Base-by-base conservation (phyloP, 2,113 vertebrate species). In the Peromyscus polionotus region DNA sequence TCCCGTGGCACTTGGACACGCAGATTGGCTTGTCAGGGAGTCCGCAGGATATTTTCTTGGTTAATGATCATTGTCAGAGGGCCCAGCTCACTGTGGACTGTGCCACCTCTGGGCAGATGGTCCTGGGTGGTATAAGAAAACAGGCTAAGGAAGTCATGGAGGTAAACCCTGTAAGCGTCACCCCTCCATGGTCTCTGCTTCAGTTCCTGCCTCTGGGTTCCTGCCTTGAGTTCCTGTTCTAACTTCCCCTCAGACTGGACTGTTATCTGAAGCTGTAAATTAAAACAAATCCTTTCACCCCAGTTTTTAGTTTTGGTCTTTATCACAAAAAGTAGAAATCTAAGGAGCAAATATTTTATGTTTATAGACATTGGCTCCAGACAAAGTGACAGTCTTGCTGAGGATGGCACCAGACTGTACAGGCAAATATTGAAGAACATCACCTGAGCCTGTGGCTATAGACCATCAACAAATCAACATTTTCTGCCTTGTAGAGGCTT, bases 401-500 rank as follows among this genome's bases (percentile, higher is more conserved):
- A 19, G 68, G 19, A 17, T 28, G 61, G 87, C 22, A 39, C n/a
- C 31, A 72, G n/a, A 89, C 22, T 54, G 31, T 24, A 3, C 59
- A 61, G 73, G 42, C 33, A 31, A 90, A 92, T 73, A 39, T 11
- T 63, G 57, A 85, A 86, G 36, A 91, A n/a, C 17, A 80, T 73
- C 20, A 42, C 45, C 19, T 96, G 68, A 83, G 54, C 61, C 9
- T 63, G 51, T 42, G 31, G 54, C 57, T 72, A 63, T 14, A 77
- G n/a, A 61, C 22, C 11, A 24, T 36, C 45, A 61, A 95, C 31
- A 59, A 7, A 45, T 39, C 90, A 70, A 96, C 70, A 90, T 70
- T 16, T 57, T 57, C 94, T 94, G 16, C 88, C 67, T 80, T 96
- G 93, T 80, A 87, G 39, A 75, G 45, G 33, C n/a, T 94, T 96